Percentiles rank a stretch among this genome's conserved stretches.
Evolutionary conservation across 2,797 vertebrate species (phyloP).

Genomic region (Phataginus tricuspis): DNA sequence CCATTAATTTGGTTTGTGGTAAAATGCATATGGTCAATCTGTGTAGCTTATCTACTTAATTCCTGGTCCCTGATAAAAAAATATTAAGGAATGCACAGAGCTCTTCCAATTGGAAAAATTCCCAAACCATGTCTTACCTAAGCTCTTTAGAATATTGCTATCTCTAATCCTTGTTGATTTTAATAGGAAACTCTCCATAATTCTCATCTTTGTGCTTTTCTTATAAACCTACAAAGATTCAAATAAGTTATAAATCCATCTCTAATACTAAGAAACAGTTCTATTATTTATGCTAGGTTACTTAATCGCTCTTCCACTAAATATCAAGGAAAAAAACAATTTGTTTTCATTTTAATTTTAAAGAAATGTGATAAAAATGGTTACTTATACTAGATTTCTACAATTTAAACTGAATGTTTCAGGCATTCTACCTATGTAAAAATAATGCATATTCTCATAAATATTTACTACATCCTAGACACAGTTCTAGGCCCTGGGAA

Average conservation of each 20-base stretch:
- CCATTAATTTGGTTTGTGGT: not conserved
- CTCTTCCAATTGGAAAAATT: constrained; percentile 28
- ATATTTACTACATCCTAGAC: not conserved
- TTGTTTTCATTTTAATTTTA: not conserved
- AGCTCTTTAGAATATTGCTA: constrained; percentile 39
- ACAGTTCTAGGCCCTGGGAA: not conserved
- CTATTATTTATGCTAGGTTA: constrained; percentile 1
- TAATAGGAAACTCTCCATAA: constrained; percentile 41
- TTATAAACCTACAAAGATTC: not conserved
- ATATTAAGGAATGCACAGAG: not conserved
- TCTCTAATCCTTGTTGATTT: constrained; percentile 51
- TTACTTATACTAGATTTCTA: not conserved
- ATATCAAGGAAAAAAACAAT: not conserved
- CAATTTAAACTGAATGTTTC: not conserved
- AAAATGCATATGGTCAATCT: not conserved
- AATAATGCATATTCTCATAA: not conserved
- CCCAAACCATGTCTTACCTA: not conserved
- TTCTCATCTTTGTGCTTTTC: constrained; percentile 18
- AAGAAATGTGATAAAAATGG: not conserved
- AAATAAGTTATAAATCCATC: constrained; percentile 57
- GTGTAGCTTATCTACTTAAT: not conserved
- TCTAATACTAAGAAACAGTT: constrained; percentile 30
- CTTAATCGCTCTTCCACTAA: constrained; percentile 9
- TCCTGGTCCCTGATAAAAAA: constrained; percentile 25
- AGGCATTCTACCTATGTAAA: not conserved